phyloP scores from a whole-genome alignment of 2,797 vertebrate genomes.

The Cercopithecus petaurista region DNA sequence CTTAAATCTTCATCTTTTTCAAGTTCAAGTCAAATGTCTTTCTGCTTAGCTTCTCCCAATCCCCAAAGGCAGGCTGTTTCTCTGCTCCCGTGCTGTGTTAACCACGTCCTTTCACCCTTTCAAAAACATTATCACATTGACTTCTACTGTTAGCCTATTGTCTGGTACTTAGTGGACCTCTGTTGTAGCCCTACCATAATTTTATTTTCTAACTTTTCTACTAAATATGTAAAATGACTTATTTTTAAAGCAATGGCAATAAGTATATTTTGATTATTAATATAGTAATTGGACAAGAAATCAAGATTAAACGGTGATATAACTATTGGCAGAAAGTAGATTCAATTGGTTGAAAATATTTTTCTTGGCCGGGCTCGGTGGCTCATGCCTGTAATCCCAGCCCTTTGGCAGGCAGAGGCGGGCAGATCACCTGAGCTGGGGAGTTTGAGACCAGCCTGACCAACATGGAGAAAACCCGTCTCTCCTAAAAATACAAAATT shows the following conservation, averaged over 20 bases:
- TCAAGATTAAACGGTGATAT: neutral
- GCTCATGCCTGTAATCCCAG: no score
- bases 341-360: neutral
- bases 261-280: neutral
- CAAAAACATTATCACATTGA: neutral
- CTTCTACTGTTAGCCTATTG: neutral
- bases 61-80: neutral
- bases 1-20: neutral
- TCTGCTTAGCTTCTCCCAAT: neutral
- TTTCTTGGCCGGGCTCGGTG: no score
- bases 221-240: neutral
- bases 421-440: no score
- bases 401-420: no score
- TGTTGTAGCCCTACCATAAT: neutral
- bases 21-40: neutral
- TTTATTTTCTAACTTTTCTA: constrained; percentile 11
- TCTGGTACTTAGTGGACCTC: neutral
- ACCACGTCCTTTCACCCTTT: neutral
- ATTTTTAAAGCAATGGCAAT: neutral
- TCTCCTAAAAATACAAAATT: no score
- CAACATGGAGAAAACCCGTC: no score
- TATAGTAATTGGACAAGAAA: neutral
- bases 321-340: neutral
- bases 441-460: no score
- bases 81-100: neutral